These are phyloP conservation scores for Magallana gigas DNA, from an alignment of 1,140 invertebrate species.

Conservation along the genomic window DNA sequence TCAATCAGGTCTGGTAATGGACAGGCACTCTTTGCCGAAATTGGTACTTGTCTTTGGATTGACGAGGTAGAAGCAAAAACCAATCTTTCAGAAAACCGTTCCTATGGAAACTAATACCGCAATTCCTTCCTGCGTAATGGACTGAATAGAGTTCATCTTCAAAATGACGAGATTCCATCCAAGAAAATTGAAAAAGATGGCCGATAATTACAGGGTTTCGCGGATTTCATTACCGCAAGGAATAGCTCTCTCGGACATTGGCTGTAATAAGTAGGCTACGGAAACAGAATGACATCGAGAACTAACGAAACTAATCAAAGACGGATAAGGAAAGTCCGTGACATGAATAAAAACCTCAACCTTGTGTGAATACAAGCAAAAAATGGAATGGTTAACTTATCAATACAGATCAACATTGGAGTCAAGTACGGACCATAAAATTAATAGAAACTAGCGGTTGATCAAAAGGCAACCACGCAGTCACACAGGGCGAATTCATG, in stretches of 20 bases:
- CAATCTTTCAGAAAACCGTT: constrained; percentile 15
- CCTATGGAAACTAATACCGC: constrained; percentile 10
- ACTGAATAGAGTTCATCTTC: neutral
- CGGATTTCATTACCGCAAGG: constrained; percentile 8
- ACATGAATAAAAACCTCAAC: neutral
- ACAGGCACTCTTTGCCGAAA: neutral
- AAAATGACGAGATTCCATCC: neutral
- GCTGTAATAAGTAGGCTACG: neutral
- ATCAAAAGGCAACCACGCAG: neutral
- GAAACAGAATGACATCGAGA: neutral
- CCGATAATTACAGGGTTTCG: neutral
- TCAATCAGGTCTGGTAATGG: too few relatives aligned
- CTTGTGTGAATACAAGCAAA: neutral
- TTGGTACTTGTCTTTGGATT: neutral
- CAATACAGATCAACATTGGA: neutral
- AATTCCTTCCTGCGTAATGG: neutral
- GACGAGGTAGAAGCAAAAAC: neutral
- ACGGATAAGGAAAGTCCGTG: neutral
- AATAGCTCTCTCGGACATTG: constrained; percentile 6
- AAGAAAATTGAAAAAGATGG: constrained; percentile 33
- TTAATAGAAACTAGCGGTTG: too few relatives aligned
- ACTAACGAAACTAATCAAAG: constrained; percentile 1
- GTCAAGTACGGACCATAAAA: too few relatives aligned
- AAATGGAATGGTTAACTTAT: neutral
- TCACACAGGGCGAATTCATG: neutral